Conservation (phyloP, 2,113 vertebrate genomes). For the Rhombomys opimus region DNA sequence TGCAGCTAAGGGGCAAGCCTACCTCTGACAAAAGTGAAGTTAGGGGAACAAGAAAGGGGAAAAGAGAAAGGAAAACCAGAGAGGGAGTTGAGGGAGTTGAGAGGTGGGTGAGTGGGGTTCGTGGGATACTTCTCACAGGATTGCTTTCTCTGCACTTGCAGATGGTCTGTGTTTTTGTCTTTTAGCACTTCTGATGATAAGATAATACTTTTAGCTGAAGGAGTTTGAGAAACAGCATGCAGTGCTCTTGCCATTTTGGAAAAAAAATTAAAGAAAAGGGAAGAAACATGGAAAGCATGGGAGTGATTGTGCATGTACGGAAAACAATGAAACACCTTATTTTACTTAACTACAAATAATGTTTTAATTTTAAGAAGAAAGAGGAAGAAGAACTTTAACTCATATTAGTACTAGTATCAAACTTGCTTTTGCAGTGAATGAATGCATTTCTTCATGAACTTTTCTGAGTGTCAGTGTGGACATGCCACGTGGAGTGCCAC, state of each 20-base stretch:
- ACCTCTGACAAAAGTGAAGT: not conserved
- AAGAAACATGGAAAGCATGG: not conserved
- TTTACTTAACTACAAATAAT: not conserved
- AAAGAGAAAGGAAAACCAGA: not conserved
- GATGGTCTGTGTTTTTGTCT: not conserved
- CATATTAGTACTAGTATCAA: not conserved
- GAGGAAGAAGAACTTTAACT: not conserved
- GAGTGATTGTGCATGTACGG: not conserved
- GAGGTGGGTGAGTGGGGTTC: not conserved
- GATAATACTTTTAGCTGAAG: slow-evolving; percentile 2
- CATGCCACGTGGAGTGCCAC: not conserved
- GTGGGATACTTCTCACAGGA: not conserved
- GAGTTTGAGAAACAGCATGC: not conserved
- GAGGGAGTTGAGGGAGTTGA: not conserved
- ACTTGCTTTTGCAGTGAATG: not conserved
- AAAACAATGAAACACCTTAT: not conserved
- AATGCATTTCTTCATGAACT: not conserved
- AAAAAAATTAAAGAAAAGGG: not conserved
- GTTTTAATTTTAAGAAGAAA: not conserved
- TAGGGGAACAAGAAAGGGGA: not conserved
- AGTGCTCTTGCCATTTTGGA: not conserved
- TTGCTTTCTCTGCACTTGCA: not conserved
- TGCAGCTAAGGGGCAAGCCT: slow-evolving; percentile 68
- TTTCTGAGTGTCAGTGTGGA: not conserved
- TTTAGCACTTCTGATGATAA: not conserved